Base-by-base conservation (phyloP, 2,113 vertebrate species). In the Glareola pratincola region DNA sequence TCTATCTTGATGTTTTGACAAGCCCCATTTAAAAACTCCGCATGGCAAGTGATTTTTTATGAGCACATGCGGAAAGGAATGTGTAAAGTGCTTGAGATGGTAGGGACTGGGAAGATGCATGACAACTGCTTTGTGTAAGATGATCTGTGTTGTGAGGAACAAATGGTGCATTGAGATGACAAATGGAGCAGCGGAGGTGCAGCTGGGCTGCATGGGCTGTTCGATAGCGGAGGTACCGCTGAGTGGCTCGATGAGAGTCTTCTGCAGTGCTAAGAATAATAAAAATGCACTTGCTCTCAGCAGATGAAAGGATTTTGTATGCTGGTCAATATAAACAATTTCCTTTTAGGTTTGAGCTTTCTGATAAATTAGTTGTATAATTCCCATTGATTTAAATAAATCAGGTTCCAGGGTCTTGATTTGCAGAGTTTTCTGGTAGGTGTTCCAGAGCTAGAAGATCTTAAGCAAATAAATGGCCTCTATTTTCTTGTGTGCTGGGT, bases 61-160 rank as follows among this genome's bases (percentile, higher is more conserved):
- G 74, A 81, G 76, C 90, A 59, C 48, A 3, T 92, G 88, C 34
- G 56, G 80, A 53, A 79, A 45, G 94, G 90, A 96, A 94, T 85
- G 94, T 14, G 66, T 57, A 1, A 78, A 90, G 91, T 17, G 73
- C 76, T 67, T 32, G 76, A 37, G 69, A 71, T 54, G 73, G 87
- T 47, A 12, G 73, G 66, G 71, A 14, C 68, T n/a, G 51, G 68
- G 73, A 51, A 77, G 89, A 68, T 6, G 21, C 51, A 3, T 8
- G 95, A 84, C 93, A 96, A 97, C 85, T 96, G 94, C 92, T 77
- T 72, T 92, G 82, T 81, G 93, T 88, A 95, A 97, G 86, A 27
- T 83, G 89, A 95, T 88, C 92, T 64, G 91, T 68, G 91, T 81
- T 85, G 2, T 15, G 81, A 51, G 91, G 91, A 91, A 34, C 97